These are phyloP conservation scores for Alviniconcha strummeri DNA, from an alignment of 2,888 invertebrate species.

Conservation along the genomic window DNA sequence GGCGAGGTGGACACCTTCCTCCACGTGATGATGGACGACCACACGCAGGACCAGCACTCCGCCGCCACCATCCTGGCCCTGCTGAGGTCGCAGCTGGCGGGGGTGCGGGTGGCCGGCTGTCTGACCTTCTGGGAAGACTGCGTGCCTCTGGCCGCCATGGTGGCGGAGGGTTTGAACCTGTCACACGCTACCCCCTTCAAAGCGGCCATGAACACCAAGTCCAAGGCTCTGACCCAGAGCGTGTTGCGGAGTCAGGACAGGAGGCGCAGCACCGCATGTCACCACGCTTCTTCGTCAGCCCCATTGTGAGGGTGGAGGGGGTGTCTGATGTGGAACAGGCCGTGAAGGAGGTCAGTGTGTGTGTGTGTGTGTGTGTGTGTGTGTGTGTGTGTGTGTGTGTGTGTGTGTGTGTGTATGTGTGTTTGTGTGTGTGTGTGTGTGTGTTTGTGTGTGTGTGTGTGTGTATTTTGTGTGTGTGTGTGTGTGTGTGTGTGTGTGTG, in stretches of 20 bases:
- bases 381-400: background rate
- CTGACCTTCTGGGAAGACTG: constrained; percentile 61
- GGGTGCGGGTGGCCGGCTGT: constrained; percentile 50
- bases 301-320: constrained; percentile 35
- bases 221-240: constrained; percentile 49
- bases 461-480: background rate
- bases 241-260: constrained; percentile 36
- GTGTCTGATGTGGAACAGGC: constrained; percentile 39
- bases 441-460: background rate
- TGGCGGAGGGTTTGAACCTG: constrained; percentile 43
- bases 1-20: constrained; percentile 44
- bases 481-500: too few relatives aligned
- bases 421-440: background rate
- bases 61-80: constrained; percentile 46
- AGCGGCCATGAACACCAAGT: constrained; percentile 50
- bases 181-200: constrained; percentile 35
- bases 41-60: constrained; percentile 45
- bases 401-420: background rate
- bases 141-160: constrained; percentile 51
- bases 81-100: background rate
- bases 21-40: constrained; percentile 50
- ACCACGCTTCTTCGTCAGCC: constrained; percentile 47
- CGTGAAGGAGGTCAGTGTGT: background rate
- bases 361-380: background rate
- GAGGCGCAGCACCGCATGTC: constrained; percentile 54